A percentile compares a stretch with the other conserved stretches of the same genome.
These are phyloP conservation scores for Tetramorium alpestre DNA, from an alignment of 1,140 invertebrate species.

Conservation along the genomic window DNA sequence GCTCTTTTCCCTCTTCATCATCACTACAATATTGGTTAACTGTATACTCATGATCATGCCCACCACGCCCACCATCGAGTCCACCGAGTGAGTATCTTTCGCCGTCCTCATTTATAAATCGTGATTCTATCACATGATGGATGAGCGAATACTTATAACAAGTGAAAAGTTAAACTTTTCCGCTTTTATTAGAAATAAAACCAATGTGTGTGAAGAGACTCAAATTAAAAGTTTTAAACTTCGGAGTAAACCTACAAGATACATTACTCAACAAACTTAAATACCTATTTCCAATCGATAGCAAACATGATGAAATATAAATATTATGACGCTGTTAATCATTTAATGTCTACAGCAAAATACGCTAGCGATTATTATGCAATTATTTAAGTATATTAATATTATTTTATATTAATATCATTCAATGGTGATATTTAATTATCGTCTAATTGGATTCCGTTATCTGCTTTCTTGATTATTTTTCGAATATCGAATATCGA, in stretches of 20 bases:
- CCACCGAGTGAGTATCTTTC: slow-evolving; percentile 96
- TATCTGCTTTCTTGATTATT: not conserved
- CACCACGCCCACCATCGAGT: slow-evolving; percentile 96
- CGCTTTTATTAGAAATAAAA: not conserved
- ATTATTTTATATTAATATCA: not conserved
- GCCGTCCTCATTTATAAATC: not conserved
- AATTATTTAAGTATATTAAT: not conserved
- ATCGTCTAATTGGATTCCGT: not conserved
- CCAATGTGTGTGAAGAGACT: not conserved
- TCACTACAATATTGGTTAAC: slow-evolving; percentile 98
- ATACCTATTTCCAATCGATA: not conserved
- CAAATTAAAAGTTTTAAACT: not conserved
- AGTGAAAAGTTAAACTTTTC: not conserved
- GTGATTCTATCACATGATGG: not conserved
- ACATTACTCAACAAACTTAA: not conserved
- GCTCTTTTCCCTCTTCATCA: slow-evolving; percentile 98
- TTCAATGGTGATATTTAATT: not conserved
- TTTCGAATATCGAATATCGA: not conserved
- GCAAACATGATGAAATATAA: not conserved
- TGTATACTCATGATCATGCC: slow-evolving; percentile 99
- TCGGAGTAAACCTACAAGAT: not conserved
- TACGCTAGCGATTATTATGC: not conserved
- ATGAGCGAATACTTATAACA: not conserved
- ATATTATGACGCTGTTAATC: not conserved
- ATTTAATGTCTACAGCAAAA: not conserved